These are phyloP conservation scores for Lytechinus pictus DNA, from an alignment of 35 echinoderm and acorn worm genomes.

Conservation along the genomic window DNA sequence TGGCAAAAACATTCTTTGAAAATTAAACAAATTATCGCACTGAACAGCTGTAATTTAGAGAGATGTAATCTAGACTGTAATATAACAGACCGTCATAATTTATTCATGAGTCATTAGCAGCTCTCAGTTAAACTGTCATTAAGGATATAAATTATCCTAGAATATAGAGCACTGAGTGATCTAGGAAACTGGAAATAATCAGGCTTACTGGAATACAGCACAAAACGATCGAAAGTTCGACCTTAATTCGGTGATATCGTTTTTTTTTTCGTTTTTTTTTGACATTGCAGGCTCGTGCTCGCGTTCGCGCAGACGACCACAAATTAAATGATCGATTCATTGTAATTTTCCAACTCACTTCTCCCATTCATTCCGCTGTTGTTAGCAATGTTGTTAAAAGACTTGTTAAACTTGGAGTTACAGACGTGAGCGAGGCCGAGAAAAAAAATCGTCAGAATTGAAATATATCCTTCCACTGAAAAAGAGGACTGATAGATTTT, in stretches of 20 bases:
- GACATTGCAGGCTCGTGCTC: neutral
- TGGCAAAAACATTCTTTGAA: neutral
- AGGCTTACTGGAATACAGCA: neutral
- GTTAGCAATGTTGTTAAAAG: neutral
- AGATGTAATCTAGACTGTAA: neutral
- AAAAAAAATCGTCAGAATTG: neutral
- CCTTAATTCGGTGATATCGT: neutral
- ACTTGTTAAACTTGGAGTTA: neutral
- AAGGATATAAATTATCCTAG: neutral
- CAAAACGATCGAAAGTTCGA: neutral
- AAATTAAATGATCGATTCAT: neutral
- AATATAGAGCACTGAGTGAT: neutral
- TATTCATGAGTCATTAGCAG: neutral
- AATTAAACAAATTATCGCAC: neutral
- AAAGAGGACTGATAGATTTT: neutral
- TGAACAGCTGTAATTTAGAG: neutral
- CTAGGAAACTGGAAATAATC: neutral
- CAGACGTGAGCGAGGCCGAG: constrained; percentile 5
- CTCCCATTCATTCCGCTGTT: neutral
- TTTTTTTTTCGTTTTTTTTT: neutral
- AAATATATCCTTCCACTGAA: neutral
- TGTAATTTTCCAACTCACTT: constrained; percentile 12
- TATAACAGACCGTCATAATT: neutral
- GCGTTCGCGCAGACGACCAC: neutral
- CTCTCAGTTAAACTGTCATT: neutral